Base-by-base conservation (phyloP, 2,113 vertebrate species). In the Coryphaenoides rupestris region DNA sequence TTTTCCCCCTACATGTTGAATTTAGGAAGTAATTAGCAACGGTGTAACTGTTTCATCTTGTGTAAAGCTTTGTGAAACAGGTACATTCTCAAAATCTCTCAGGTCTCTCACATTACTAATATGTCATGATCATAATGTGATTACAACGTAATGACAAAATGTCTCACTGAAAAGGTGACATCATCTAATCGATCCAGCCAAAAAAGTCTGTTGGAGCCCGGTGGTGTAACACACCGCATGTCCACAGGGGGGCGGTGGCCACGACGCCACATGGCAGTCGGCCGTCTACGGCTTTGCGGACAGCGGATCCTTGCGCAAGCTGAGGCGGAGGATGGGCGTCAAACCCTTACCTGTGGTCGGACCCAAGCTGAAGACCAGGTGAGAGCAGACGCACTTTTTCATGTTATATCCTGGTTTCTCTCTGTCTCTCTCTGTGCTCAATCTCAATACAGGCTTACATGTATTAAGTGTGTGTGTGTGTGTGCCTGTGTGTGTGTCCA, bases 241-340 rank as follows among this genome's bases (percentile, higher is more conserved):
- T 46, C 66, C 10, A 22, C 69, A 94, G 93, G 92, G 93, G 2
- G 19, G 61, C 5, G 83, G 73, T 63, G 69, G 89, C 85, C 92
- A 93, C 26, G 91, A 92, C 66, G 88, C 88, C 21, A 94, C 92
- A 58, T 95, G 93, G 94, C 90, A 92, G 77, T 95, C 94, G 7
- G 92, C 90, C 22, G 16, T 93, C 73, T 81, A 92, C 62, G 89
- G 93, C 62, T 85, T 92, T 46, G 85, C 82, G 33, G 89, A 91
- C 77, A 81, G 86, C 33, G 60, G 60, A 47, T 81, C 62, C 28
- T 84, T 95, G 58, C 88, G 50, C 73, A 84, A 72, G 57, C 80
- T 92, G 67, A 89, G 91, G 68, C 91, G 72, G 65, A 81, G 86
- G 75, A 83, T 91, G 76, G 87, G 81, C 72, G 28, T 90, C 70